Base-by-base conservation (phyloP, 2,797 vertebrate species). In the Chelonia mydas region DNA sequence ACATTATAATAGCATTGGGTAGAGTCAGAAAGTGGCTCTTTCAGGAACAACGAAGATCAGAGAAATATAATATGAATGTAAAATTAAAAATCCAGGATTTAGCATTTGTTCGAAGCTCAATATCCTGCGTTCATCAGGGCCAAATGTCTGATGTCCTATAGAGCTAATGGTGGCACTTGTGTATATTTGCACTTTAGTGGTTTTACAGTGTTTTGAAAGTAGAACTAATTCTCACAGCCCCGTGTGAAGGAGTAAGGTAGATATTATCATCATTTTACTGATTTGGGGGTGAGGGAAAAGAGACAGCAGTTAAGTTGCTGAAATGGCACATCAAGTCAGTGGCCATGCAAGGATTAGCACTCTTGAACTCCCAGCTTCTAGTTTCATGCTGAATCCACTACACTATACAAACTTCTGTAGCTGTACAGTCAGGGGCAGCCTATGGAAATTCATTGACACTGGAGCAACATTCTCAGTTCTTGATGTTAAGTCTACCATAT, bases 21-120 rank as follows among this genome's bases (percentile, higher is more conserved):
- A 19, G 89, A 94, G 85, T 89, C 61, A 54, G 50, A 65, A 96
- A 77, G 81, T 93, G 2, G n/a, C 15, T 57, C 55, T 57, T 86
- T 3, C 33, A 51, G 31, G 16, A 80, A 19, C 57, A 31, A 11
- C 41, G 80, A 21, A 55, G 12, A 57, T 87, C 11, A 49, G 47
- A 41, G 85, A 37, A 17, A 90, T 25, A n/a, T n/a, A 31, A 68
- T 51, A 33, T 55, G 78, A 8, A 51, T 45, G 41, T 57, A 37
- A 57, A 74, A 80, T 68, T 9, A 37, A 68, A 37, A 68, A 68
- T 54, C 11, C 23, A 55, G 17, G 55, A 83, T 51, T 49, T 53
- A 78, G 31, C 41, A 80, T 47, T 76, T 72, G 19, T 23, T 25
- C 47, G 49, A 21, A 80, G 27, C 31, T 53, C 16, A 21, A 11